phyloP scores from a whole-genome alignment of 2,113 vertebrate genomes.

The Triplophysa tibetana region DNA sequence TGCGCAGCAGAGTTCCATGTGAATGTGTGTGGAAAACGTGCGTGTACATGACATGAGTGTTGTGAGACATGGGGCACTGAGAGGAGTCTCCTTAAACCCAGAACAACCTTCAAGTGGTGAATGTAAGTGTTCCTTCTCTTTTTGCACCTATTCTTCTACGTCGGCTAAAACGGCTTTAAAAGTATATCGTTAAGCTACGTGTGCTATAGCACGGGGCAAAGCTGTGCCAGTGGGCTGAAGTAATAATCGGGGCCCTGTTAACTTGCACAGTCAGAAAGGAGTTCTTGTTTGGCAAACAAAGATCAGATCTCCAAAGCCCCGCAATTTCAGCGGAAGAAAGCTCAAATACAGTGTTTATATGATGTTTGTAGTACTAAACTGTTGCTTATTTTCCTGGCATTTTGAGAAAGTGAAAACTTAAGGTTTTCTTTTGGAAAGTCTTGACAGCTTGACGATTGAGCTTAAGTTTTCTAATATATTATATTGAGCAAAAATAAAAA shows the following conservation, averaged over 20 bases:
- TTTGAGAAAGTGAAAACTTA: too few species aligned
- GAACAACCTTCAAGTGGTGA: conserved; percentile 19
- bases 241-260: neutral
- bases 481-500: too few species aligned
- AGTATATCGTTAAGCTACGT: neutral
- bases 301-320: neutral
- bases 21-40: conserved; percentile 21
- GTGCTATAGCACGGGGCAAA: too few species aligned
- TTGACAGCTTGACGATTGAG: neutral
- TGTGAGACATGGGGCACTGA: neutral
- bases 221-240: neutral
- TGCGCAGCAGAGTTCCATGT: conserved; percentile 46
- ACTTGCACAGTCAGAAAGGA: neutral
- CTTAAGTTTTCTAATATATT: too few species aligned
- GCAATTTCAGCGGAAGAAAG: neutral
- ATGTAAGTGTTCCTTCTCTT: conserved; percentile 35
- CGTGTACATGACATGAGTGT: conserved; percentile 17
- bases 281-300: neutral
- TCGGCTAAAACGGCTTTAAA: neutral
- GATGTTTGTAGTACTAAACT: too few species aligned
- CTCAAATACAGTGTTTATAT: neutral
- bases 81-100: neutral
- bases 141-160: neutral
- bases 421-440: too few species aligned
- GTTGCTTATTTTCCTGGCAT: too few species aligned